Percentiles rank a stretch among this genome's conserved stretches.
Evolutionary conservation across 2,797 vertebrate genomes (phyloP).

Genomic region (Pempheris klunzingeri): DNA sequence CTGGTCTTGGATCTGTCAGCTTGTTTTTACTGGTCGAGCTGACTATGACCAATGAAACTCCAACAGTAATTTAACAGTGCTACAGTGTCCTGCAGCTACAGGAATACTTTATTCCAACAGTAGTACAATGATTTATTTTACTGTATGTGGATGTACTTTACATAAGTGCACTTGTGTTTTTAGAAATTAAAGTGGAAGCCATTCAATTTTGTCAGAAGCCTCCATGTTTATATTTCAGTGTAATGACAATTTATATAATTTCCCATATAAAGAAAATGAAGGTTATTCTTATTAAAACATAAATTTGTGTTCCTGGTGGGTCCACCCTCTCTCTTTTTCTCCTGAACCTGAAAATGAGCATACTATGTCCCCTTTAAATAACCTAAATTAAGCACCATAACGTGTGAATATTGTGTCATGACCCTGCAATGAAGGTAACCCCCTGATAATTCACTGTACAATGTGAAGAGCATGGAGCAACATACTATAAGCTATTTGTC

Average conservation of each 20-base stretch:
- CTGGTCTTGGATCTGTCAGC: slow-evolving; percentile 15
- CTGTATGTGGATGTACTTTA: background rate
- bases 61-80: background rate
- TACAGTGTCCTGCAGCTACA: background rate
- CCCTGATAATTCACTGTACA: background rate
- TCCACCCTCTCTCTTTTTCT: too few relatives aligned
- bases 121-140: background rate
- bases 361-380: too few relatives aligned
- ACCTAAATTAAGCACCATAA: background rate
- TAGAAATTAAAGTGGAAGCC: background rate
- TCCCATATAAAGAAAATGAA: background rate
- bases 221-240: background rate
- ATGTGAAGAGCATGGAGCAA: slow-evolving; percentile 1
- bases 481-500: slow-evolving; percentile 7
- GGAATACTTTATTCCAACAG: background rate
- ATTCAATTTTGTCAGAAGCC: background rate
- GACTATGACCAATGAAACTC: background rate
- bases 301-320: too few relatives aligned
- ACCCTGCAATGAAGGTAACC: background rate
- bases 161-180: background rate
- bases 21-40: too few relatives aligned
- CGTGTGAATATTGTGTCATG: background rate
- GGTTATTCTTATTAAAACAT: background rate
- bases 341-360: too few relatives aligned
- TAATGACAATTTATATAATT: background rate